Evolutionary conservation across 2,113 vertebrate genomes (phyloP).

Genomic region (Globicephala melas): DNA sequence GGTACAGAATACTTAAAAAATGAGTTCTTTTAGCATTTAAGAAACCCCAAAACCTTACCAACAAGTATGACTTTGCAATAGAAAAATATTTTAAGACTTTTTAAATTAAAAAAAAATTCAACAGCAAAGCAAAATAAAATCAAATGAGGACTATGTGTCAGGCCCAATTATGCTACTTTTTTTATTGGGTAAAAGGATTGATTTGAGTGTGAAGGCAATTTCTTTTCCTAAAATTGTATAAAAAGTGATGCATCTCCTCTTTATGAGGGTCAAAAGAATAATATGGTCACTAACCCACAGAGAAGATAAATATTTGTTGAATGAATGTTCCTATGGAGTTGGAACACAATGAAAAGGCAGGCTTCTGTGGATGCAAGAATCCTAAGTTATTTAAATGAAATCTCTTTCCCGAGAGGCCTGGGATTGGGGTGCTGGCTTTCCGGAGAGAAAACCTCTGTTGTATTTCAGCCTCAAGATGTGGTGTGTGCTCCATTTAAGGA

Average conservation of each 20-base stretch:
- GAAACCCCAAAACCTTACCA: background rate
- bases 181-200: background rate
- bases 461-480: background rate
- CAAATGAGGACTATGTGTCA: background rate
- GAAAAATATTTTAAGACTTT: background rate
- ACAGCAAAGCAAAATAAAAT: background rate
- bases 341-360: constrained; percentile 16
- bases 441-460: background rate
- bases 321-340: background rate
- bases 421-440: background rate
- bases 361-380: background rate
- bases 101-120: background rate
- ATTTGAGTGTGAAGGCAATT: background rate
- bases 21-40: constrained; percentile 36
- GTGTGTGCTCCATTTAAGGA: background rate
- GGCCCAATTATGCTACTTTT: background rate
- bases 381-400: background rate
- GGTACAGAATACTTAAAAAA: background rate
- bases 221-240: background rate
- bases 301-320: constrained; percentile 34
- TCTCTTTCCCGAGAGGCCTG: background rate
- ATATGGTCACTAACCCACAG: background rate
- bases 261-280: background rate
- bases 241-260: background rate
- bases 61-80: constrained; percentile 38